Base-by-base conservation (phyloP, 2,888 invertebrate genomes). In the Parasteatoda lunata region DNA sequence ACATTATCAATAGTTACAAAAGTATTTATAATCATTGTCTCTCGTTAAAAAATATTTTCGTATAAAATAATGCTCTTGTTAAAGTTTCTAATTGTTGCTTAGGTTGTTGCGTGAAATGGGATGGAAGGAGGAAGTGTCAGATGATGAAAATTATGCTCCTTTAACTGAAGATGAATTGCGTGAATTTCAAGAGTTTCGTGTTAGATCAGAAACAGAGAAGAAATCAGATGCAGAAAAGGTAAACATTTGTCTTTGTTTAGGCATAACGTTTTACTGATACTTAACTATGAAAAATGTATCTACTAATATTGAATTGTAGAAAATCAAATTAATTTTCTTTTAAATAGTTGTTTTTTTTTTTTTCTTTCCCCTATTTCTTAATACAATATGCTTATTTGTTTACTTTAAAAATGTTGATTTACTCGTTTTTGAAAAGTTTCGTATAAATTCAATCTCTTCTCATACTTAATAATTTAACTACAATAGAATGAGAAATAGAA, bases 21-120 rank as follows among this genome's bases (percentile, higher is more conserved):
- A 30, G 2, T 30, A 30, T 30, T 30, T 30, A 30, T 30, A 30
- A 30, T 30, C 30, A 30, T 30, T 30, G 30, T 30, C 30, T 30
- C 30, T 30, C 30, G 30, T 30, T 30, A 30, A 30, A 1, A 30
- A 30, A 30, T 30, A 30, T 30, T 30, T 30, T 30, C 30, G 30
- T 30, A 30, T 30, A 1, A 30, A 30, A 2, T 30, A 30, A 30
- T 30, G 30, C 30, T 30, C 30, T 30, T 30, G 30, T 30, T 30
- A 30, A 30, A 30, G 2, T 30, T 30, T 7, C 51, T 51, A 51
- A 51, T 71, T 65, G 11, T 73, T 73, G 0, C 70, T 8, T 83
- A 92, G 92, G 84, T 90, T 92, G 76, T 89, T 92, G 72, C 90
- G 91, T 71, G 91, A 92, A 89, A 92, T 92, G 92, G 92, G 92